Evolutionary conservation across 2,888 invertebrate genomes (phyloP).

Genomic region (Luperina testacea): DNA sequence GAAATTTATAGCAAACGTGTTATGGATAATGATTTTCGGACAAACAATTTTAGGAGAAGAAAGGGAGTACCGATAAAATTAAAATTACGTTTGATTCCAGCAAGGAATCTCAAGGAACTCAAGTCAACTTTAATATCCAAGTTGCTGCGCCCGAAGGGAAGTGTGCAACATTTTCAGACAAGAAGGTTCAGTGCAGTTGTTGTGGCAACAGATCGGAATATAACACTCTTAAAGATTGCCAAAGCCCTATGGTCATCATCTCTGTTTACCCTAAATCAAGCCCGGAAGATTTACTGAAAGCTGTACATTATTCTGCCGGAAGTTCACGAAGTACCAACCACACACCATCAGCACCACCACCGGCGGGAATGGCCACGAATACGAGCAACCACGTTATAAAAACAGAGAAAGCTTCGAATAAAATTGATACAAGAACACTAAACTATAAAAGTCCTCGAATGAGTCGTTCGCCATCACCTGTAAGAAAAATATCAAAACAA

Average conservation of each 20-base stretch:
- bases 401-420: slow-evolving; percentile 32
- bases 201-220: slow-evolving; percentile 49
- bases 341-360: neutral
- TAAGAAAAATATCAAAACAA: slow-evolving; percentile 38
- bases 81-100: slow-evolving; percentile 57
- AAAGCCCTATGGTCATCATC: slow-evolving; percentile 83
- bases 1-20: too few species aligned
- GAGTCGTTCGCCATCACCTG: slow-evolving; percentile 56
- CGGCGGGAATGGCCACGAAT: slow-evolving; percentile 1
- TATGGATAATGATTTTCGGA: too few species aligned
- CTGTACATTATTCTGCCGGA: slow-evolving; percentile 3
- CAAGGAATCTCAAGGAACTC: slow-evolving; percentile 77
- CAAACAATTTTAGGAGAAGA: too few species aligned
- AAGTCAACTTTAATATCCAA: slow-evolving; percentile 75
- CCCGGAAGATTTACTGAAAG: slow-evolving; percentile 57
- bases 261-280: slow-evolving; percentile 82
- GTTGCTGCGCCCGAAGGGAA: slow-evolving; percentile 37
- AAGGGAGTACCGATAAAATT: neutral
- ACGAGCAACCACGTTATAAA: slow-evolving; percentile 24
- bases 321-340: neutral
- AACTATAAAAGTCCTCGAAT: slow-evolving; percentile 19
- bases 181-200: slow-evolving; percentile 74
- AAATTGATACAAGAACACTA: slow-evolving; percentile 17
- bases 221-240: slow-evolving; percentile 50
- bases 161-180: slow-evolving; percentile 62